These are phyloP conservation scores for Chrysomela aeneicollis DNA, from an alignment of 2,888 invertebrate genomes.

Conservation along the genomic window DNA sequence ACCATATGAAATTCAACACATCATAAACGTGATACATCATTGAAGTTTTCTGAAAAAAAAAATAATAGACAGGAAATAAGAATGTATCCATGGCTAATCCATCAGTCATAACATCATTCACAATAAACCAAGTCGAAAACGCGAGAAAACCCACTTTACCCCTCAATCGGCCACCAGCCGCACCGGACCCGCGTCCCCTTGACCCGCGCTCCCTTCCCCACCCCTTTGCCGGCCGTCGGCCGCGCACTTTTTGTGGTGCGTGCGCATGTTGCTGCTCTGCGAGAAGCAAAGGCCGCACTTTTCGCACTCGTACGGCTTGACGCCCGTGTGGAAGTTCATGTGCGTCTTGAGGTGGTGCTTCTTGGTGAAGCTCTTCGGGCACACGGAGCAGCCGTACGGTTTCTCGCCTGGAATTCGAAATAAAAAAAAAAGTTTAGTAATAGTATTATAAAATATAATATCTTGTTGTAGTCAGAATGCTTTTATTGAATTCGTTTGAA, in stretches of 20 bases:
- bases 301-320: conserved; percentile 80
- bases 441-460: neutral
- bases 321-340: conserved; percentile 84
- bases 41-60: too few relatives aligned
- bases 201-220: conserved; percentile 4
- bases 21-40: too few relatives aligned
- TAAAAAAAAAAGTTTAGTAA: too few relatives aligned
- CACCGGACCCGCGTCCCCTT: neutral
- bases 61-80: too few relatives aligned
- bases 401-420: conserved; percentile 70
- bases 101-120: too few relatives aligned
- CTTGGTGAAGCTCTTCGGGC: conserved; percentile 83
- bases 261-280: conserved; percentile 87
- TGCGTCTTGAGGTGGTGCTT: conserved; percentile 87
- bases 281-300: conserved; percentile 81
- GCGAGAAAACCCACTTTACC: neutral
- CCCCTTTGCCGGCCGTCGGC: neutral
- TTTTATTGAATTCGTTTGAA: too few relatives aligned
- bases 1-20: too few relatives aligned
- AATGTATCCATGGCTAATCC: too few relatives aligned
- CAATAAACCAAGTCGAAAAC: too few relatives aligned
- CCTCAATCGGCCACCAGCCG: neutral
- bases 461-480: too few relatives aligned
- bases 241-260: conserved; percentile 80
- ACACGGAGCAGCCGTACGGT: conserved; percentile 72